A percentile compares a stretch with the other conserved stretches of the same genome.
Conservation (phyloP, 2,113 vertebrate species). For the Lophura nycthemera region DNA sequence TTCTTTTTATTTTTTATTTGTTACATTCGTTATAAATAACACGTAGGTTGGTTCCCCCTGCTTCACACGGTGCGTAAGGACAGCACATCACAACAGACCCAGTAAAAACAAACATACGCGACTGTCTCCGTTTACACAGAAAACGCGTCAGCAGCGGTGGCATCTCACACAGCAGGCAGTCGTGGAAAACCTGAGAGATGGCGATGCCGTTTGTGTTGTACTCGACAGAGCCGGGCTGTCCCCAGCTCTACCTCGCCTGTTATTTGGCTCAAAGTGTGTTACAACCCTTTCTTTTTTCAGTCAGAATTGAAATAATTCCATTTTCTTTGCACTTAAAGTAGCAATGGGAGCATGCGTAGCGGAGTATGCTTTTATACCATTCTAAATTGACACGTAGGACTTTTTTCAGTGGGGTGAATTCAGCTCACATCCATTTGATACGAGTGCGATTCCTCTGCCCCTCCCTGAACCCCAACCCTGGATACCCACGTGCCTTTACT, state of each 20-base stretch:
- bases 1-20: not conserved
- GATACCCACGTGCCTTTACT: not conserved
- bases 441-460: too few relatives aligned
- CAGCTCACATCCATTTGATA: not conserved
- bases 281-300: not conserved
- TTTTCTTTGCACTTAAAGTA: not conserved
- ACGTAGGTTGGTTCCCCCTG: not conserved
- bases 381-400: not conserved
- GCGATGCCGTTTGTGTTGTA: not conserved
- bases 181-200: constrained; percentile 41
- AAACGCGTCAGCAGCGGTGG: not conserved
- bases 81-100: constrained; percentile 46
- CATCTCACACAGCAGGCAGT: not conserved
- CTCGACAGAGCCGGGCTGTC: not conserved
- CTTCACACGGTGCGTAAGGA: constrained; percentile 16
- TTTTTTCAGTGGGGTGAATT: not conserved
- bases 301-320: not conserved
- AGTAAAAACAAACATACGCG: constrained; percentile 45
- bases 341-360: too few relatives aligned
- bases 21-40: constrained; percentile 48
- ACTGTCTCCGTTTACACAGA: constrained; percentile 42
- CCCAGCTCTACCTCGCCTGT: not conserved
- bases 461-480: not conserved
- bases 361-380: not conserved
- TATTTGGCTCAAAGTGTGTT: not conserved